These are phyloP conservation scores for Orthonyx spaldingii DNA, from an alignment of 2,113 vertebrate species.

Conservation along the genomic window DNA sequence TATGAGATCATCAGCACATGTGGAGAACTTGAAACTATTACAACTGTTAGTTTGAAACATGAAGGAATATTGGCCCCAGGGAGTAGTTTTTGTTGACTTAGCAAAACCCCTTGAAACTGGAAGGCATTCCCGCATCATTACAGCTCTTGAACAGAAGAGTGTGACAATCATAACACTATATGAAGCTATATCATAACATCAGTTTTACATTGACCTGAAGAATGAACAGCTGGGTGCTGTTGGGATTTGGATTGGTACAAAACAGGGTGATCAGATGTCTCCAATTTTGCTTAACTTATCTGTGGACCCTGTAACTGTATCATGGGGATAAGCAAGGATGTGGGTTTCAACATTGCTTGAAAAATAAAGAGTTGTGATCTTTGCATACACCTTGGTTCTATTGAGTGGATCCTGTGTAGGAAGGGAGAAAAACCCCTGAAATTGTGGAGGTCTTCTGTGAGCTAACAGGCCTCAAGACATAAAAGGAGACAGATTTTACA, in stretches of 20 bases:
- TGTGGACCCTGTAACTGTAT: neutral
- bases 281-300: neutral
- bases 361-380: neutral
- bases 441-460: neutral
- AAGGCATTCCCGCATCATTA: neutral
- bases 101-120: neutral
- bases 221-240: neutral
- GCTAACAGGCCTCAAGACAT: neutral
- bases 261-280: neutral
- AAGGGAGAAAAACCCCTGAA: neutral
- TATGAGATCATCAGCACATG: neutral
- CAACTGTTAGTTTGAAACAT: neutral
- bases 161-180: neutral
- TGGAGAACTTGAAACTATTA: neutral
- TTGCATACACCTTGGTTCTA: neutral
- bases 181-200: neutral
- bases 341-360: neutral
- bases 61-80: neutral
- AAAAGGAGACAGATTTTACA: neutral
- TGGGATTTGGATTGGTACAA: neutral
- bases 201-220: neutral
- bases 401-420: neutral
- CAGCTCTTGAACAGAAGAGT: neutral
- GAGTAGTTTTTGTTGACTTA: neutral
- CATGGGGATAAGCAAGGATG: neutral